Evolutionary conservation across 1,140 invertebrate genomes (phyloP), one percentile per base, ranked within the genome.

Genomic region (Diprion similis): DNA sequence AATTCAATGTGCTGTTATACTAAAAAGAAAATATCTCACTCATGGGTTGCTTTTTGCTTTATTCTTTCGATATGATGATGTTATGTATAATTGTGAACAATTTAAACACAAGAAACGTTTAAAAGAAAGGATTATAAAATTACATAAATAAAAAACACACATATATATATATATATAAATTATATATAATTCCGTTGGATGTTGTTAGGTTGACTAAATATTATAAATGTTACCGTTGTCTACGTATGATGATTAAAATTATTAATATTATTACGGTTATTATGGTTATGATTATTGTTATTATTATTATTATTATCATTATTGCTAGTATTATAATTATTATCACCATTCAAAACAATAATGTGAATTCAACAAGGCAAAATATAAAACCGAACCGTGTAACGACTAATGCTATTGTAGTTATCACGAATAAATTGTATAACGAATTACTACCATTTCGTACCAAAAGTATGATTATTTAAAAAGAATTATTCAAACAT

Each of bases 161-260:
- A 19, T 45, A 68, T 68, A 68, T 59, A 59, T 17, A 59, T 17
- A 17, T 71, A 37, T 68, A 71, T 48, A 69, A 59, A 75, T 78
- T 79, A 78, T 73, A 81, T 79, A 77, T 78, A 84, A 84, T 81
- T 80, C 80, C 80, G 84, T 85, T 87, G 84, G 83, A 83, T 85
- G 83, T 85, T 86, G 81, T 85, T 86, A 86, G 82, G 81, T 85
- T 83, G 84, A 68, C 11, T 79, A 83, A 83, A 86, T 86, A 86
- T 84, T 84, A 85, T 86, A 84, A 86, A 87, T 87, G 85, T 87
- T 87, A 84, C 71, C 79, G 83, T 86, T 86, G 79, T 85, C 24
- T 37, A 86, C 82, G 85, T 87, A 85, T 59, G 3, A 85, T 83
- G 81, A 83, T 83, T 83, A 84, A 37, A 3, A 37, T 37, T 37